Evolutionary conservation across 2,797 vertebrate genomes (phyloP), one percentile per base, ranked within the genome.

Genomic region (Heterohyrax brucei): DNA sequence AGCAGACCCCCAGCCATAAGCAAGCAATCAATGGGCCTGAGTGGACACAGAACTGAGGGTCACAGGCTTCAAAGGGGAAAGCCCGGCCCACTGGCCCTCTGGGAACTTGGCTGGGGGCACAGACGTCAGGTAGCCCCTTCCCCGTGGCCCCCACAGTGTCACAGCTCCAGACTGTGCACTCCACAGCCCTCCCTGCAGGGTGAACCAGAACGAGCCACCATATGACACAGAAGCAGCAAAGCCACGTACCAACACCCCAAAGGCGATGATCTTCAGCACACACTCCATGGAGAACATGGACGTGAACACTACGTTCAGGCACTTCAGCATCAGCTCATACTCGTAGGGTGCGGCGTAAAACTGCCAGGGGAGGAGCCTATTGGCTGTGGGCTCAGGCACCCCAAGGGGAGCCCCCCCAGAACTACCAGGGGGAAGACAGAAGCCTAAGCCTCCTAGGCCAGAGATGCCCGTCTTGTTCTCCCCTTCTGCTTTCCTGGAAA

Each of bases 271-370:
- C 98, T 99, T 99, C 97, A 99, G 98, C 97, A 99, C 98, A 72
- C 99, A 99, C 93, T 99, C 99, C 99, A 99, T 97, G 73, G 99
- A 99, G 98, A 99, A 99, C 97, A 99, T 99, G 84, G 99, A 99
- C 5, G 99, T 99, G 97, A 99, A 99, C 94, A 99, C 99, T 28
- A 99, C 99, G 96, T 99, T 99, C 96, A 99, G 99, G 98, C 99
- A 99, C 97, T 99, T 99, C 97, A 99, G 97, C 99, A 99, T 99
- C 7, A 99, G 98, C 91, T 99, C 99, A 0, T 99, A 99, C 46
- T 98, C 98, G 0, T 98, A 98, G 6, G 99, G 99, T 50, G 99
- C 99, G 16, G 98, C 99, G 0, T 99, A 99, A 98, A 99, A 99
- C 99, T 99, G 97, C 83, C 64, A 1, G 68, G 46, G 76, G 72